Base-by-base conservation (phyloP, 1,140 invertebrate genomes). In the Brachystomella parvula region DNA sequence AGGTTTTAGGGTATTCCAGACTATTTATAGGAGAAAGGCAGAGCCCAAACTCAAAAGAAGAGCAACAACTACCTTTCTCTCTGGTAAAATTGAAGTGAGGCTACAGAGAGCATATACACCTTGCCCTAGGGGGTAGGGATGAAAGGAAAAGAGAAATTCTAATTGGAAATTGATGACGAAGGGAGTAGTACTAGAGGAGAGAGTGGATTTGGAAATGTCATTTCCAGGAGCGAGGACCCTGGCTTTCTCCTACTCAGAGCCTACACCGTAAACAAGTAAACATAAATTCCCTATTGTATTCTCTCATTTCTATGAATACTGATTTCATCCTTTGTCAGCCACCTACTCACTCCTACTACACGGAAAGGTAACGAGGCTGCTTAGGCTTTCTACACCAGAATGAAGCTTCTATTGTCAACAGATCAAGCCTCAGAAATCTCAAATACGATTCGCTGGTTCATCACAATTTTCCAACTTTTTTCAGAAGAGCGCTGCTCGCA, bases 101-200 rank as follows among this genome's bases (percentile, higher is more conserved):
- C 9, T n/a, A 9, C 39, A 44, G 39, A n/a, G 39, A 44, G 39
- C 39, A 44, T 12, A 44, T 44, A 44, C 39, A 44, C 9, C 9
- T 12, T 44, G n/a, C 9, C 9, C n/a, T 44, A 44, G n/a, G 39
- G n/a, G 9, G 39, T 6, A 15, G 49, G 15, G 49, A 9, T 6
- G 9, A 53, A 3, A 21, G 49, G 49, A 26, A 53, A 53, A 53
- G 49, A 12, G 24, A 12, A 12, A 29, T 24, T 26, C 49, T 53
- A 24, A 53, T 53, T 53, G 49, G 49, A 53, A 15, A 53, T 53
- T 53, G 49, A 53, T 53, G 49, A 53, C 24, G 49, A 53, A 12
- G 12, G 12, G 9, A 3, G 35, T 39, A n/a, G n/a, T n/a, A n/a
- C n/a, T n/a, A n/a, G n/a, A n/a, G n/a, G n/a, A n/a, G 6, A 6